Conservation (phyloP, 2,888 invertebrate genomes). For the Cephus rjabovi region DNA sequence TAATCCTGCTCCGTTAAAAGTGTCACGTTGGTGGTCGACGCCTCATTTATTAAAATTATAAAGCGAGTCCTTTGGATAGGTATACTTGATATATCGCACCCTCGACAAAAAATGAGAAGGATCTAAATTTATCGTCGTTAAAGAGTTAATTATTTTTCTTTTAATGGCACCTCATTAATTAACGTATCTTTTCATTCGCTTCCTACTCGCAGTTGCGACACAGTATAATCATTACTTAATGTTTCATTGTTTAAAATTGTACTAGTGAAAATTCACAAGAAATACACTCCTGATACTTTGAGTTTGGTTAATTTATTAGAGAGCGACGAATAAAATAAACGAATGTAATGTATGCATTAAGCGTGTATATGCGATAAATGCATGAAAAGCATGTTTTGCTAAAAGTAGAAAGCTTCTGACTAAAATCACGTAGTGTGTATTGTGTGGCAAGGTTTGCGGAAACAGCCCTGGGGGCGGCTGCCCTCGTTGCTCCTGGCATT, state of each 20-base stretch:
- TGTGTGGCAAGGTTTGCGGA: slow-evolving; percentile 77
- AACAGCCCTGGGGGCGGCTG: slow-evolving; percentile 76
- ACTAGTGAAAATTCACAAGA: not conserved
- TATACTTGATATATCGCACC: not conserved
- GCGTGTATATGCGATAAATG: not conserved
- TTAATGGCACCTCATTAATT: not conserved
- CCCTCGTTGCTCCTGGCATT: slow-evolving; percentile 73
- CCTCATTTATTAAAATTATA: not conserved
- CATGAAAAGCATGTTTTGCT: not conserved
- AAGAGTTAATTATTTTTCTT: not conserved
- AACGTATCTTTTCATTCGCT: not conserved
- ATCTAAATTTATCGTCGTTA: not conserved
- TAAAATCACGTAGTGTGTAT: slow-evolving; percentile 67
- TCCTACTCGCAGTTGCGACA: not conserved
- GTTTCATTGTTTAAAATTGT: not conserved
- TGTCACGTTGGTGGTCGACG: not conserved
- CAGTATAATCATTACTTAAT: not conserved
- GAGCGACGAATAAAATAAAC: not conserved
- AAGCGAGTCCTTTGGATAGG: not conserved
- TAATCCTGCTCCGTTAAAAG: not conserved
- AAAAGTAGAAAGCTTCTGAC: slow-evolving; percentile 48
- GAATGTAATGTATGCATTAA: not conserved
- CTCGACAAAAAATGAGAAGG: not conserved
- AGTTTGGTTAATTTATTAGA: not conserved
- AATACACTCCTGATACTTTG: not conserved